Evolutionary conservation across 2,113 vertebrate species (phyloP).

Genomic region (Laterallus jamaicensis): DNA sequence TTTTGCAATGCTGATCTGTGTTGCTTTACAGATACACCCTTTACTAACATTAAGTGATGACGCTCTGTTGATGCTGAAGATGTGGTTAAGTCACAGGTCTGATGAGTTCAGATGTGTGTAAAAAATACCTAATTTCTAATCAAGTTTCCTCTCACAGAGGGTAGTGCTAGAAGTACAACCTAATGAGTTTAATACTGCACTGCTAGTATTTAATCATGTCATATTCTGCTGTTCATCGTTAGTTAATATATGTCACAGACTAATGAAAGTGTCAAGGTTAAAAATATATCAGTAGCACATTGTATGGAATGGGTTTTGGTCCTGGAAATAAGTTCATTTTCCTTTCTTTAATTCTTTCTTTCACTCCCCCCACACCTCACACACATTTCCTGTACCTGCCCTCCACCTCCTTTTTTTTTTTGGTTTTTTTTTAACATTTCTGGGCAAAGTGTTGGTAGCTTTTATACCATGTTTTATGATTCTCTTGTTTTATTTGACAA

Average conservation of each 20-base stretch:
- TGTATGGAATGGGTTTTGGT: neutral
- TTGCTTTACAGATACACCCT: neutral
- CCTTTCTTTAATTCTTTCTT: neutral
- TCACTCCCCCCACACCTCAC: no score
- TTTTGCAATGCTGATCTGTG: neutral
- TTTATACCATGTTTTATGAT: neutral
- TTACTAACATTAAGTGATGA: neutral
- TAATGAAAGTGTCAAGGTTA: conserved; percentile 67
- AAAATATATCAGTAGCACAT: conserved; percentile 32
- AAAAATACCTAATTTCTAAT: neutral
- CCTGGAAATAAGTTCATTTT: neutral
- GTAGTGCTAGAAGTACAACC: neutral
- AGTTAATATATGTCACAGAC: conserved; percentile 48
- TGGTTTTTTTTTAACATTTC: neutral
- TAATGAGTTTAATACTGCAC: conserved; percentile 49
- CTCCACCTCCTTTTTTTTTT: neutral
- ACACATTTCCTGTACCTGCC: no score
- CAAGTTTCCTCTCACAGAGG: conserved; percentile 20
- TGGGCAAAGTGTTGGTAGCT: neutral
- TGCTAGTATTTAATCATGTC: conserved; percentile 54
- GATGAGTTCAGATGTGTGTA: accelerated
- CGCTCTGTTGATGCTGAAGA: neutral
- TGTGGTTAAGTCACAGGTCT: neutral
- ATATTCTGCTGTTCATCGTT: conserved; percentile 37
- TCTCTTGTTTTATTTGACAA: neutral